These are phyloP conservation scores for Caenorhabditis briggsae DNA, from an alignment of 1,140 invertebrate species.

Conservation along the genomic window DNA sequence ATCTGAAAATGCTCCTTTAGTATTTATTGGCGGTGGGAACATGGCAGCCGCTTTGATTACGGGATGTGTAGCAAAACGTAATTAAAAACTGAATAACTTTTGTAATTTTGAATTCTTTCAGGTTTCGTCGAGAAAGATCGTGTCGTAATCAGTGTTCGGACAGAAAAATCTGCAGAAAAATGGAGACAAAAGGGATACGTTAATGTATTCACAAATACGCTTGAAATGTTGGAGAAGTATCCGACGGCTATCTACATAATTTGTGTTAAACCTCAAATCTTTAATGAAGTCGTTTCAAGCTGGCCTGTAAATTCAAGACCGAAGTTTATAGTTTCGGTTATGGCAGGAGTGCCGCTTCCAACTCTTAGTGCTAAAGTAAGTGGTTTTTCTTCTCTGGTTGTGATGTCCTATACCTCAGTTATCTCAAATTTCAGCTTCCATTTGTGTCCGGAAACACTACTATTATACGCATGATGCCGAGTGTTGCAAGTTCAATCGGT, in stretches of 20 bases:
- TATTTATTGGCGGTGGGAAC: slow-evolving; percentile 23
- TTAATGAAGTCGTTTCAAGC: slow-evolving; percentile 20
- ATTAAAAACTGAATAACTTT: neutral
- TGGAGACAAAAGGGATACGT: slow-evolving; percentile 14
- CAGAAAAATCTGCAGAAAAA: slow-evolving; percentile 20
- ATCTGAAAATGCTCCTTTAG: neutral
- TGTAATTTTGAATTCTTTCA: neutral
- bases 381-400: neutral
- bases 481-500: slow-evolving; percentile 30
- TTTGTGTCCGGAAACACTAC: slow-evolving; percentile 22
- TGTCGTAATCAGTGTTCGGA: slow-evolving; percentile 12
- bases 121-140: neutral
- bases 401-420: neutral
- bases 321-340: slow-evolving; percentile 15
- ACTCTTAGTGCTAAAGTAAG: neutral
- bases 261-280: slow-evolving; percentile 34
- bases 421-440: neutral
- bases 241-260: slow-evolving; percentile 16
- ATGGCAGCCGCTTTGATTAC: slow-evolving; percentile 18
- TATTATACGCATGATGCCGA: slow-evolving; percentile 38
- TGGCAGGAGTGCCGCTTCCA: slow-evolving; percentile 24
- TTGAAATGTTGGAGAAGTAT: slow-evolving; percentile 27
- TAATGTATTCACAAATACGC: slow-evolving; percentile 18
- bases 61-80: slow-evolving; percentile 15
- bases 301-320: slow-evolving; percentile 44